Evolutionary conservation across 2,888 invertebrate species (phyloP), one percentile per base, ranked within the genome.

Genomic region (Plebejus argus): DNA sequence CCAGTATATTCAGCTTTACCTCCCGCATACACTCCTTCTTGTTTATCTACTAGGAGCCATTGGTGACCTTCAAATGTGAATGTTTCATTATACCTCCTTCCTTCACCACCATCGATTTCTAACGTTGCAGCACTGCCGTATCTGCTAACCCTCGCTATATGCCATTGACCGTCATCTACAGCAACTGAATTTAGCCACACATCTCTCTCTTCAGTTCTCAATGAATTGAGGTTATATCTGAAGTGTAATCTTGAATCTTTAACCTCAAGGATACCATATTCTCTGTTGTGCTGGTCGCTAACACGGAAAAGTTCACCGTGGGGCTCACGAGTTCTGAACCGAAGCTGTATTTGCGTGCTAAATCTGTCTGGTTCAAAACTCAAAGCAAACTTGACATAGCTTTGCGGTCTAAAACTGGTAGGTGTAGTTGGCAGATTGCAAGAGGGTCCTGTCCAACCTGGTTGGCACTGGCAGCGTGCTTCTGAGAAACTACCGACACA

Each of bases 121-220:
- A 99, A 93, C 76, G 98, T 98, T 15, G 99, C 98, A 10, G 98
- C 98, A 75, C 98, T 98, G 61, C 99, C 99, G 83, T 98, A 98
- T 78, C 99, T 96, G 83, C 97, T 97, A 0, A 99, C 97, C 82
- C 97, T 96, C 6, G 98, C 98, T 77, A 98, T 98, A 88, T 99
- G 99, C 99, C 99, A 99, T 85, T 98, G 98, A 0, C 99, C 99
- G 88, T 99, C 98, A 86, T 98, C 98, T 2, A 99, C 98, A 1
- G 97, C 96, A 39, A 99, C 97, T 6, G 98, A 97, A 83, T 97
- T 97, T 76, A 99, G 93, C 97, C 98, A 98, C 83, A 99, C 96
- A 86, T 98, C 97, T 80, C 96, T 96, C 88, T 98, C 98, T 88
- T 98, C 98, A 6, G 98, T 98, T 81, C 98, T 95, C 81, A 98